Base-by-base conservation (phyloP, 2,888 invertebrate genomes). In the Geotrupes spiniger region DNA sequence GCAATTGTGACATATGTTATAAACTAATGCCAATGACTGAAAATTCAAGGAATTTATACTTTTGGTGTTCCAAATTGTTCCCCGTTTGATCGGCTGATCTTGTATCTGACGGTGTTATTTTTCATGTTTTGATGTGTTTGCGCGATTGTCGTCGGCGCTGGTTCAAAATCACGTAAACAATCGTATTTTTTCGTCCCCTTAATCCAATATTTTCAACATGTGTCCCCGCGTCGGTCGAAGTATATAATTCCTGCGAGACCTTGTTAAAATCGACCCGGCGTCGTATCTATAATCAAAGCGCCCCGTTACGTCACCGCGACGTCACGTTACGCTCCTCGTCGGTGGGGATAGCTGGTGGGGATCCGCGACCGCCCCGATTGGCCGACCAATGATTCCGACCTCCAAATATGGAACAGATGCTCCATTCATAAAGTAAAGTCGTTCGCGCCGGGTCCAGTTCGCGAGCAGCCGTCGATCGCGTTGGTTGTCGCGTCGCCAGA, bases 371-470 rank as follows among this genome's bases (percentile, higher is more conserved):
- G 66, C 70, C 70, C 71, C 72, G 69, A 79, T 80, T 79, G 79
- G 79, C 73, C 72, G 70, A 71, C 68, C 73, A 63, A 63, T 65
- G 73, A 73, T 74, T 72, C 74, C 74, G 81, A 83, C 83, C 84
- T 83, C 85, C 85, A 85, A 86, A 86, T 85, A 86, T 85, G 86
- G 87, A 84, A 85, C 85, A 85, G 83, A 79, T 73, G 76, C 78
- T 85, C 83, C 87, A 87, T 87, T 87, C 85, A 87, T 87, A 87
- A 87, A 85, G 80, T 80, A 80, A 79, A 76, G 75, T 77, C 76
- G 77, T 79, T 78, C 81, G 83, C 83, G 83, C 80, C 74, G 83
- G 73, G 78, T 78, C 77, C 81, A 84, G 79, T 79, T 71, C 69
- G 73, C 74, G 77, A 76, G 76, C 68, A 71, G 69, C 71, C 70